Base-by-base conservation (phyloP, 2,797 vertebrate genomes). In the Martes flavigula region DNA sequence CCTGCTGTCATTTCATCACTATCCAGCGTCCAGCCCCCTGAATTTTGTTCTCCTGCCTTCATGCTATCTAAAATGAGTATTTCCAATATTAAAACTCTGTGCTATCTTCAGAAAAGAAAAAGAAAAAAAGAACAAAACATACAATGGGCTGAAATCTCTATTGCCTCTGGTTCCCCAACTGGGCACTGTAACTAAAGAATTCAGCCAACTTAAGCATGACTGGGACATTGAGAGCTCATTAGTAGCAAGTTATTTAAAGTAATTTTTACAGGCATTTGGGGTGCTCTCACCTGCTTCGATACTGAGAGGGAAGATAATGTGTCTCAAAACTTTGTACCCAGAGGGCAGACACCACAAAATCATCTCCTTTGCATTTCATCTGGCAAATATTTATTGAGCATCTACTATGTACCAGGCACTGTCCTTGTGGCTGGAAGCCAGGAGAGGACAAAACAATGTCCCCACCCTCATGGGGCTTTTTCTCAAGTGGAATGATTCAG, bases 11-110 rank as follows among this genome's bases (percentile, higher is more conserved):
- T 95, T 96, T 91, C 82, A 66, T 18, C 79, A 84, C 46, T 90
- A 90, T 23, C 96, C 78, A 32, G 43, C 51, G 79, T 94, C 84
- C 87, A 88, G 62, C 18, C 21, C 82, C 62, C 84, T 54, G 32
- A 11, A 77, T 93, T 85, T 93, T 14, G 51, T 96, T 97, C 85
- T 11, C 66, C 58, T 96, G 82, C 60, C 30, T 87, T 66, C 35
- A 92, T 90, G 73, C 9, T 58, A 32, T 66, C 35, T 92, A 89
- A 96, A 87, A 84, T 85, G 87, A 81, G 46, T 4, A 75, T 87
- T 95, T 94, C 9, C 70, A 35, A 40, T 93, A 87, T 72, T 91
- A 86, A 97, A 97, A 90, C 25, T 25, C 64, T 14, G 4, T 7
- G 20, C 5, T 8, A 43, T 25, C 9, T 51, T 64, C 17, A 23